A percentile compares a stretch with the other conserved stretches of the same genome.
Conservation (phyloP, 2,888 invertebrate genomes). For the Colletes collaris region DNA sequence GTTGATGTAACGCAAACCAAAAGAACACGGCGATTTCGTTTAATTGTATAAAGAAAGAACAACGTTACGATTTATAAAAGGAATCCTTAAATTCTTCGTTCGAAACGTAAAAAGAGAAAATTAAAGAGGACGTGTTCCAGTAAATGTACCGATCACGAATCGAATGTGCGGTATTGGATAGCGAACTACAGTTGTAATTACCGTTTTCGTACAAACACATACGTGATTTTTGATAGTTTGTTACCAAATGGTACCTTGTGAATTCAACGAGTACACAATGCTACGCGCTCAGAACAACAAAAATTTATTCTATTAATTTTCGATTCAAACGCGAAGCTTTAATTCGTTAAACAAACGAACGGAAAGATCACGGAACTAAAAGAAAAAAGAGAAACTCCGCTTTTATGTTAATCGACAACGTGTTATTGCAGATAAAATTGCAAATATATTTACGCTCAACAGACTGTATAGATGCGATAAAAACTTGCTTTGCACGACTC, state of each 20-base stretch:
- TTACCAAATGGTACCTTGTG: conserved; percentile 23
- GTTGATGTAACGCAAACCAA: not conserved
- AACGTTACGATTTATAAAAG: conserved; percentile 1
- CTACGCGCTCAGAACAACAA: not conserved
- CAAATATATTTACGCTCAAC: not conserved
- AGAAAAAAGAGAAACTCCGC: not conserved
- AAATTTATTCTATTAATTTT: too few species aligned
- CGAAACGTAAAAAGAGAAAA: conserved; percentile 18
- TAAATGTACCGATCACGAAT: conserved; percentile 16
- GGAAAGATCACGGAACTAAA: not conserved
- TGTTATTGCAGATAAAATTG: not conserved
- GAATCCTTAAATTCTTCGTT: conserved; percentile 32
- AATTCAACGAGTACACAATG: conserved; percentile 11
- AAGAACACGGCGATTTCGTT: not conserved
- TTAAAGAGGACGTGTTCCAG: conserved; percentile 19
- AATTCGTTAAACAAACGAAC: not conserved
- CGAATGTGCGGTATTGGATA: conserved; percentile 47
- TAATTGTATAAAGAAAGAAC: not conserved
- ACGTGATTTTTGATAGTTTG: conserved; percentile 41
- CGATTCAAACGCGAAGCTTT: conserved; percentile 8
- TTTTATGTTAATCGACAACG: conserved; percentile 1
- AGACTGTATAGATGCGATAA: conserved; percentile 11
- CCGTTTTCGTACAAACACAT: conserved; percentile 44
- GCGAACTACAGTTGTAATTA: conserved; percentile 38
- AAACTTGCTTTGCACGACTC: conserved; percentile 33